Evolutionary conservation across 1,140 invertebrate genomes (phyloP).

Genomic region (Cydia pomonella): DNA sequence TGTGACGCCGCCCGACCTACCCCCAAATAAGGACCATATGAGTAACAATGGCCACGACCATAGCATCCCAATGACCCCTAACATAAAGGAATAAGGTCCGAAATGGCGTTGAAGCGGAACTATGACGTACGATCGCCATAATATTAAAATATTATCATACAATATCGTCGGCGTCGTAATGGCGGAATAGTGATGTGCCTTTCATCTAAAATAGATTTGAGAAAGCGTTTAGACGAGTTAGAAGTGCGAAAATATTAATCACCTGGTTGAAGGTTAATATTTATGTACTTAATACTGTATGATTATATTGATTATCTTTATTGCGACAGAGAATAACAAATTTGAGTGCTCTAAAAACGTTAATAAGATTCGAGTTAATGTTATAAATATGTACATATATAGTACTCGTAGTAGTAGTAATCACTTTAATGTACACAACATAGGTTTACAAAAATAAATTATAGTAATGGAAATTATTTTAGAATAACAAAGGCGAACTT

Average conservation of each 20-base stretch:
- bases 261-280: background rate
- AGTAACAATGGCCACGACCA: slow-evolving; percentile 2
- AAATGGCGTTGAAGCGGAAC: slow-evolving; percentile 38
- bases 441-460: too few relatives aligned
- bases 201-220: background rate
- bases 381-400: too few relatives aligned
- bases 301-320: too few relatives aligned
- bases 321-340: too few relatives aligned
- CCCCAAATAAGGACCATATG: slow-evolving; percentile 7
- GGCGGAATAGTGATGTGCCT: slow-evolving; percentile 40
- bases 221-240: background rate
- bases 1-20: background rate
- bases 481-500: too few relatives aligned
- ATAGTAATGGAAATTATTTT: too few relatives aligned
- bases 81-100: slow-evolving; percentile 38
- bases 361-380: too few relatives aligned
- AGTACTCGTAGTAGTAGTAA: too few relatives aligned
- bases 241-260: background rate
- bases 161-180: slow-evolving; percentile 64
- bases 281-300: too few relatives aligned
- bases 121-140: slow-evolving; percentile 66
- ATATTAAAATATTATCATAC: slow-evolving; percentile 74
- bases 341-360: too few relatives aligned
- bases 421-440: too few relatives aligned
- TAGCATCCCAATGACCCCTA: background rate